Base-by-base conservation (phyloP, 2,888 invertebrate species). In the Eurytoma adleriae region DNA sequence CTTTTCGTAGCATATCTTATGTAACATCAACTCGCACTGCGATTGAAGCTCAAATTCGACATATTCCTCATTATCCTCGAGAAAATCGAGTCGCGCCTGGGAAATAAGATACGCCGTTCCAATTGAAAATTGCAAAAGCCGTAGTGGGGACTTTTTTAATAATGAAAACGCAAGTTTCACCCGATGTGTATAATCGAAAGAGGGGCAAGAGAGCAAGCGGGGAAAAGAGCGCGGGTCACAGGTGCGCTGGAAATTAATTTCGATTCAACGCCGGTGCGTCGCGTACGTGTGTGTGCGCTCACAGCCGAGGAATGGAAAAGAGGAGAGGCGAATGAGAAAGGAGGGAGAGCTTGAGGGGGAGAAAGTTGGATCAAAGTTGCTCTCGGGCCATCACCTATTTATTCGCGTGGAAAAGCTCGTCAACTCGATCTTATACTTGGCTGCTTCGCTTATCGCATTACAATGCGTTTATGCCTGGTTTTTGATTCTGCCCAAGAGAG, bases 211-310 rank as follows among this genome's bases (percentile, higher is more conserved):
- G 56, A 7, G 40, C 7, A 66, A 48, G 54, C 48, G 67, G 57
- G 12, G 30, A 50, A 20, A 54, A 13, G 40, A 30, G 16, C 30
- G 13, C 70, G 78, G 76, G 83, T 75, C 83, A 80, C 86, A 84
- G 86, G 83, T 87, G 85, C 84, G 84, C 84, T 84, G 84, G 82
- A 85, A 87, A 88, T 88, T 87, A 88, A 87, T 87, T 87, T 87
- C 85, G 77, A 84, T 84, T 87, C 84, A 82, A 80, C 80, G 74
- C 79, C 79, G 69, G 57, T 77, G 30, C 77, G 54, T 71, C 67
- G 67, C 71, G 71, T 56, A 48, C 30, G 18, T 54, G 14, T 56
- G 30, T 20, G 72, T 78, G 69, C 78, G 27, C 50, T 20, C 54
- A 13, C 13, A 50, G 52, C 24, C 27, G 27, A 67, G 62, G 18